Base-by-base conservation (phyloP, 2,888 invertebrate genomes). In the Thymelicus lineola region DNA sequence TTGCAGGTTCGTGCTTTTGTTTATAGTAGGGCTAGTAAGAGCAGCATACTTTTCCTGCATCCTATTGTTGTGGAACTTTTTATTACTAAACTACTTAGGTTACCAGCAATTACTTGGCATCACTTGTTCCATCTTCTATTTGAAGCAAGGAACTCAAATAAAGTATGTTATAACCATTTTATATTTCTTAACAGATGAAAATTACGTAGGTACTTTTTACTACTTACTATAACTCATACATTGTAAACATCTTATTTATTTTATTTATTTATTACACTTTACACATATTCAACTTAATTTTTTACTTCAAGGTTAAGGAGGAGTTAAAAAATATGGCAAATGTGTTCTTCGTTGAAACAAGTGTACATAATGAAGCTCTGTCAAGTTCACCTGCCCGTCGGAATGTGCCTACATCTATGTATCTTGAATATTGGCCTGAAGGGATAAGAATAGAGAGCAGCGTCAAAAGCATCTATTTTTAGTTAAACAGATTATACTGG, bases 361-460 rank as follows among this genome's bases (percentile, higher is more conserved):
- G 80, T 76, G 77, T 76, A 74, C 81, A 79, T 82, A 83, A 83
- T 81, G 80, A 84, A 82, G 81, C 83, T 80, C 79, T 81, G 82
- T 79, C 80, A 86, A 87, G 86, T 86, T 84, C 83, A 87, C 85
- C 86, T 86, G 87, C 80, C 76, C 81, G 81, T 76, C 79, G 82
- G 85, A 85, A 87, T 85, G 86, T 81, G 86, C 83, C 82, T 76
- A 38, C 38, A 55, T 60, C 73, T 79, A 83, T 64, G 15, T 50
- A 50, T 35, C 59, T 70, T 60, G 59, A 50, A 45, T 70, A 50
- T 59, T 55, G 36, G 64, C 70, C 70, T 64, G 62, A 53, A 70
- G 64, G 64, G 45, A 70, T 60, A 60, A 59, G 53, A 64, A 65
- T 59, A 70, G 59, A 70, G 64, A 64, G 63, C 63, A n/a, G 55